A percentile compares a stretch with the other conserved stretches of the same genome.
phyloP scores from a whole-genome alignment of 1,140 invertebrate species.

The Orius insidiosus region DNA sequence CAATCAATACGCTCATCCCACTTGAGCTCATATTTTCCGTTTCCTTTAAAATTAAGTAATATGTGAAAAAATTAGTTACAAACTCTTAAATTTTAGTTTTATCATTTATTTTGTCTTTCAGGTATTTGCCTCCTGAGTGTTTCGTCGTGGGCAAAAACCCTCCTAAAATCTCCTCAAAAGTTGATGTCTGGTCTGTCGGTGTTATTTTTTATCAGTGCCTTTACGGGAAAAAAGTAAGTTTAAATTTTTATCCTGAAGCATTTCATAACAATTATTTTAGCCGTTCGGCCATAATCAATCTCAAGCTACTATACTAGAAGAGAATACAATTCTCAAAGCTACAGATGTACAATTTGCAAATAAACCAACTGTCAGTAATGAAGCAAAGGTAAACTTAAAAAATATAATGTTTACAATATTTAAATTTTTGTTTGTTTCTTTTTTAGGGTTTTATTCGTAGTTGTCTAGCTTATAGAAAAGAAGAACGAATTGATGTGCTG shows the following conservation, averaged over 20 bases:
- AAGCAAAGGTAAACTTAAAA: conserved; percentile 89
- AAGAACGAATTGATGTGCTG: conserved; percentile 94
- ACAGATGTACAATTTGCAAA: conserved; percentile 97
- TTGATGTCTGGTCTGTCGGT: conserved; percentile 99
- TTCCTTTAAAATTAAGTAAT: too few relatives aligned
- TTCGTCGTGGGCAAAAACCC: conserved; percentile 98
- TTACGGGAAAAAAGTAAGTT: conserved; percentile 74
- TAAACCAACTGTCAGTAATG: conserved; percentile 92
- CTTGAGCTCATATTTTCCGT: too few relatives aligned
- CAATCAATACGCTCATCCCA: too few relatives aligned
- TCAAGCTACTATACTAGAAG: conserved; percentile 97
- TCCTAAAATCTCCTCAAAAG: conserved; percentile 99
- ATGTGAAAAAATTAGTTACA: too few relatives aligned
- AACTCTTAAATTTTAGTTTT: too few relatives aligned
- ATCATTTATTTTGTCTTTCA: too few relatives aligned
- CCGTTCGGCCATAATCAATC: conserved; percentile 99
- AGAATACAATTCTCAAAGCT: conserved; percentile 98
- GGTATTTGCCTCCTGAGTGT: conserved; percentile 99
- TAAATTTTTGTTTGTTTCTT: too few relatives aligned
- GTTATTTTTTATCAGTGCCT: conserved; percentile 99
- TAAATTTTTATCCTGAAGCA: too few relatives aligned
- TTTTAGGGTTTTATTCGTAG: conserved; percentile 93
- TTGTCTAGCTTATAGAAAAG: conserved; percentile 94
- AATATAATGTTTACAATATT: too few relatives aligned
- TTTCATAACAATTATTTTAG: too few relatives aligned